Evolutionary conservation across 2,113 vertebrate species (phyloP).

Genomic region (Cariama cristata): DNA sequence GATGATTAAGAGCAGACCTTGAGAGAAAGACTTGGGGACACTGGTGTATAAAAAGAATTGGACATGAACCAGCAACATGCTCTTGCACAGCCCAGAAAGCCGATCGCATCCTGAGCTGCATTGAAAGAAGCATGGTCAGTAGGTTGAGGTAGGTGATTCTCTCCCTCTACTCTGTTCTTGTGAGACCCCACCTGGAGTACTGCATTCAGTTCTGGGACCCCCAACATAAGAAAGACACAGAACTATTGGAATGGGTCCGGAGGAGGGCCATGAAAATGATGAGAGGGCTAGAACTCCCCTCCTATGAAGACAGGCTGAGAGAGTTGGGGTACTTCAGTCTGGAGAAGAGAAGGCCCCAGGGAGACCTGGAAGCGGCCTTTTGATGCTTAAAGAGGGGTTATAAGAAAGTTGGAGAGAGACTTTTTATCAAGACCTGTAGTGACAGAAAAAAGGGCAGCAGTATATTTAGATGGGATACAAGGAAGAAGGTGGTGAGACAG

Average conservation of each 20-base stretch:
- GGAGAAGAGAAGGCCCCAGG: not conserved
- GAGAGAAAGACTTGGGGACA: not conserved
- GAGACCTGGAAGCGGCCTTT: not conserved
- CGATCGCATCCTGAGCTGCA: not conserved
- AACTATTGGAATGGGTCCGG: not conserved
- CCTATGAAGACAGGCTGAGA: not conserved
- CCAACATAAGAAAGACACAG: too few species aligned
- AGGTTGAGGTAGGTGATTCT: not conserved
- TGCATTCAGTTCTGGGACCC: too few species aligned
- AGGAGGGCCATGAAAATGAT: not conserved
- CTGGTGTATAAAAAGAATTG: not conserved
- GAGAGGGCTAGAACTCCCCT: not conserved
- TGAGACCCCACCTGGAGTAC: too few species aligned
- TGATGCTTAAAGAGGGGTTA: rapidly evolving
- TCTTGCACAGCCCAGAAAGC: not conserved
- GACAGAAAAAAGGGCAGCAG: not conserved
- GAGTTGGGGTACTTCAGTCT: not conserved
- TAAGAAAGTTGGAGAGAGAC: not conserved
- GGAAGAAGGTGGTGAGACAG: not conserved
- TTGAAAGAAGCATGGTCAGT: not conserved
- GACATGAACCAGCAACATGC: rapidly evolving
- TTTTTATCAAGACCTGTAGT: not conserved
- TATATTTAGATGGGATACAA: not conserved
- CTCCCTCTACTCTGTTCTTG: too few species aligned
- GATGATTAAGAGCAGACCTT: not conserved